A percentile compares a stretch with the other conserved stretches of the same genome.
These are phyloP conservation scores for Ramphastos sulfuratus DNA, from an alignment of 2,113 vertebrate genomes.

Conservation along the genomic window DNA sequence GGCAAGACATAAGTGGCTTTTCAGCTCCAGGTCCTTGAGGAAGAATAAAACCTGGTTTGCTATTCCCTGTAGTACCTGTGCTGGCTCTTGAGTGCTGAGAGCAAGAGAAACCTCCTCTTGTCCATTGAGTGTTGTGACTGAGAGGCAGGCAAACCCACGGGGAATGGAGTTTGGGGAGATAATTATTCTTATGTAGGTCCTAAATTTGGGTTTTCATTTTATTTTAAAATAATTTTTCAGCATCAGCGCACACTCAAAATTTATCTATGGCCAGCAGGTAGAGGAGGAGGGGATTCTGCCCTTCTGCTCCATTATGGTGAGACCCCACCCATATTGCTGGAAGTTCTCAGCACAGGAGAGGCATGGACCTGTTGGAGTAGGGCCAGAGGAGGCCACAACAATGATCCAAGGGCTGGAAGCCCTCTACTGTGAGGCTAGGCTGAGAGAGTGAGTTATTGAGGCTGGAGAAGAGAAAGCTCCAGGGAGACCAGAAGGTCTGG, in stretches of 20 bases:
- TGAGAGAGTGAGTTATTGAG: too few species aligned
- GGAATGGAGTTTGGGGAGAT: not conserved
- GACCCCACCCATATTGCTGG: too few species aligned
- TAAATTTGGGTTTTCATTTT: constrained; percentile 18
- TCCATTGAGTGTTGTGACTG: constrained; percentile 4
- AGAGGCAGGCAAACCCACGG: not conserved
- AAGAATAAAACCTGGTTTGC: constrained; percentile 48
- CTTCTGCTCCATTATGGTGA: too few species aligned
- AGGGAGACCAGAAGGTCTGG: too few species aligned
- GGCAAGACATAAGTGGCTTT: constrained; percentile 40
- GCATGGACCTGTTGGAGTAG: too few species aligned
- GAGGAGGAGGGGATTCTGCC: too few species aligned
- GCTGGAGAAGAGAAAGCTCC: too few species aligned
- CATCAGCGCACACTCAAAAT: accelerated
- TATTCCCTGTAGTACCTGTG: constrained; percentile 31
- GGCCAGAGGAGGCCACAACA: too few species aligned
- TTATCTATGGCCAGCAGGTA: not conserved
- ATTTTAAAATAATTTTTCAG: not conserved
- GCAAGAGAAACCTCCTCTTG: constrained; percentile 28
- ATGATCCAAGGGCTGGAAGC: too few species aligned
- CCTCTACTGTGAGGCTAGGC: too few species aligned
- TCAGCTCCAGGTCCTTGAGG: constrained; percentile 39
- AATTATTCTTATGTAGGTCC: not conserved
- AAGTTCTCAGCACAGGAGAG: too few species aligned
- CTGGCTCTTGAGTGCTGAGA: constrained; percentile 21